Evolutionary conservation across 2,113 vertebrate genomes (phyloP).

Genomic region (Micronycteris hirsuta): DNA sequence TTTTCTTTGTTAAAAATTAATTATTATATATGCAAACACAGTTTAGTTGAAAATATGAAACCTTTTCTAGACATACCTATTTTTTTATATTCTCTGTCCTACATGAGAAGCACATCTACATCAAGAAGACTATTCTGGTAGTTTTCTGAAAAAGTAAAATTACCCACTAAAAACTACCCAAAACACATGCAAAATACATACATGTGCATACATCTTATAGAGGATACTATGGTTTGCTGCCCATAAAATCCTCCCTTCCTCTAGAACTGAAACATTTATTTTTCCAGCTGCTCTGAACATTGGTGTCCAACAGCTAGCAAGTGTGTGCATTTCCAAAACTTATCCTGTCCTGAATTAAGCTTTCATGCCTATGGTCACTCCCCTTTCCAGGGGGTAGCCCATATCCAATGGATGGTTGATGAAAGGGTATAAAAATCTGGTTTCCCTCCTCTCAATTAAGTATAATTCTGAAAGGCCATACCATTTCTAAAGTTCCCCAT

Average conservation of each 20-base stretch:
- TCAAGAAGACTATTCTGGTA: not conserved
- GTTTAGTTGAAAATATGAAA: not conserved
- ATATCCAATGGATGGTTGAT: not conserved
- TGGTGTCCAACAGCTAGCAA: not conserved
- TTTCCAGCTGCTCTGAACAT: not conserved
- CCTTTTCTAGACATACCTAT: not conserved
- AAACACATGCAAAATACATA: not conserved
- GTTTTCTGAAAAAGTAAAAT: not conserved
- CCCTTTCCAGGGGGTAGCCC: not conserved
- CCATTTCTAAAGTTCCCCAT: not conserved
- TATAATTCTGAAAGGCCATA: not conserved
- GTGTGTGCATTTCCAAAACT: not conserved
- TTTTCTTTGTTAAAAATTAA: not conserved
- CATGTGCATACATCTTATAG: not conserved
- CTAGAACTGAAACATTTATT: not conserved
- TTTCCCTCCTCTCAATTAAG: not conserved
- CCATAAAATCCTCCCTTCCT: not conserved
- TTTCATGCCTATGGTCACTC: not conserved
- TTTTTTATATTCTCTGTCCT: not conserved
- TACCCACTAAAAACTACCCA: not conserved
- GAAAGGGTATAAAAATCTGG: not conserved
- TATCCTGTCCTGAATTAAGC: not conserved
- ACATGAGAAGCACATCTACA: not conserved
- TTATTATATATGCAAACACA: not conserved
- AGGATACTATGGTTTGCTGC: not conserved